Evolutionary conservation across 2,888 invertebrate species (phyloP).

Genomic region (Shargacucullia verbasci): DNA sequence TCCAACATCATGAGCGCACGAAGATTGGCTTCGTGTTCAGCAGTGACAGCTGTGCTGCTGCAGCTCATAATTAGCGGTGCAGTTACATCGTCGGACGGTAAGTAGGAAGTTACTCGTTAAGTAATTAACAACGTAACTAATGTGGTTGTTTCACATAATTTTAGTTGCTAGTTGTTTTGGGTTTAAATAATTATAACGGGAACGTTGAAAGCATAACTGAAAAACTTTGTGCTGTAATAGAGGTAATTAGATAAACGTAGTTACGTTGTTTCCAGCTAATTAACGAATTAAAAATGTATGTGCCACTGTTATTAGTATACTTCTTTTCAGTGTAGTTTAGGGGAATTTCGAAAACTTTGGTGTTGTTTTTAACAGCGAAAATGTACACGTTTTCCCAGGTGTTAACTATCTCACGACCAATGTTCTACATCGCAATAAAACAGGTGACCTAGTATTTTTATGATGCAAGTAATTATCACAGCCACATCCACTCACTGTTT

Average conservation of each 20-base stretch:
- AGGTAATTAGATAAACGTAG: conserved; percentile 16
- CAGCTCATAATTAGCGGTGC: conserved; percentile 73
- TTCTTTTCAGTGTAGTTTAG: conserved; percentile 6
- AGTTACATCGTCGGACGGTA: conserved; percentile 80
- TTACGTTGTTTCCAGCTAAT: conserved; percentile 22
- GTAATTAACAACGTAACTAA: conserved; percentile 53
- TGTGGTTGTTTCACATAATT: conserved; percentile 39
- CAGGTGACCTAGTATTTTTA: conserved; percentile 34
- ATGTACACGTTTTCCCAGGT: conserved; percentile 23
- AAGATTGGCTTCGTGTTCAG: conserved; percentile 72
- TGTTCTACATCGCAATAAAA: conserved; percentile 27
- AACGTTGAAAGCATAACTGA: conserved; percentile 23
- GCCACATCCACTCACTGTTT: neutral
- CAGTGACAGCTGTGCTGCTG: conserved; percentile 70
- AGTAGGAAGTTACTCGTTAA: conserved; percentile 63
- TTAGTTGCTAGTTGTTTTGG: conserved; percentile 26
- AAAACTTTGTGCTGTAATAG: conserved; percentile 34
- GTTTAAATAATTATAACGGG: conserved; percentile 41
- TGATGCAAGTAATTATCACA: conserved; percentile 10
- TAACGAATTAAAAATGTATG: conserved; percentile 16
- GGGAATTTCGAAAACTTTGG: conserved; percentile 18
- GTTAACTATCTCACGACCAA: conserved; percentile 10
- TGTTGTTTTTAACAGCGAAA: conserved; percentile 19
- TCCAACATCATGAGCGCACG: conserved; percentile 77
- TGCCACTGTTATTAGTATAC: neutral